phyloP scores from a whole-genome alignment of 2,797 vertebrate species.

The Sebastes elongatus region DNA sequence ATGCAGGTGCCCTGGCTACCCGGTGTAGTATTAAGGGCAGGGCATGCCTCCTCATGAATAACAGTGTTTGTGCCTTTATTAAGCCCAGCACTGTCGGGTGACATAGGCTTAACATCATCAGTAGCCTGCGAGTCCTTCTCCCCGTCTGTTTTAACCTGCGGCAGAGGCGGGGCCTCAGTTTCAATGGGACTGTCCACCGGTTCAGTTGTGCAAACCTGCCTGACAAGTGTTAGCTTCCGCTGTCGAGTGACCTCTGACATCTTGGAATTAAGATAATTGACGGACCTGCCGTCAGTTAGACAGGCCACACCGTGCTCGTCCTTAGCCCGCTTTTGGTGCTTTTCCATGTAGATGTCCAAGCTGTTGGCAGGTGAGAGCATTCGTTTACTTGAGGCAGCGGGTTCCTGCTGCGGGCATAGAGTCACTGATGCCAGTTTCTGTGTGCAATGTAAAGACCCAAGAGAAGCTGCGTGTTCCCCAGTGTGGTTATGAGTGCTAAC shows the following conservation, averaged over 20 bases:
- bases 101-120: slow-evolving; percentile 72
- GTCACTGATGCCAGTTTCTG: slow-evolving; percentile 89
- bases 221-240: slow-evolving; percentile 91
- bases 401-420: slow-evolving; percentile 93
- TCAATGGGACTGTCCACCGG: slow-evolving; percentile 89
- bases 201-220: slow-evolving; percentile 95
- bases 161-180: slow-evolving; percentile 80
- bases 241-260: slow-evolving; percentile 86
- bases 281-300: slow-evolving; percentile 82
- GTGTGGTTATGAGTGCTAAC: slow-evolving; percentile 72
- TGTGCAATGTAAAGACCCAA: slow-evolving; percentile 79
- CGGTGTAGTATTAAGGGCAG: slow-evolving; percentile 64
- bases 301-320: slow-evolving; percentile 95
- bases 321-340: slow-evolving; percentile 97
- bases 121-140: slow-evolving; percentile 72
- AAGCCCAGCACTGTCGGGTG: slow-evolving; percentile 73
- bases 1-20: slow-evolving; percentile 56
- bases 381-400: slow-evolving; percentile 94
- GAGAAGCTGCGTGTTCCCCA: slow-evolving; percentile 70
- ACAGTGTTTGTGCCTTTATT: slow-evolving; percentile 78
- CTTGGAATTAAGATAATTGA: slow-evolving; percentile 84
- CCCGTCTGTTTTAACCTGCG: slow-evolving; percentile 69
- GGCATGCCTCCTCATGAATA: slow-evolving; percentile 55
- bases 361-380: slow-evolving; percentile 99
- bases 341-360: slow-evolving; percentile 99